phyloP scores from a whole-genome alignment of 2,888 invertebrate species.

The Oscheius sp. region DNA sequence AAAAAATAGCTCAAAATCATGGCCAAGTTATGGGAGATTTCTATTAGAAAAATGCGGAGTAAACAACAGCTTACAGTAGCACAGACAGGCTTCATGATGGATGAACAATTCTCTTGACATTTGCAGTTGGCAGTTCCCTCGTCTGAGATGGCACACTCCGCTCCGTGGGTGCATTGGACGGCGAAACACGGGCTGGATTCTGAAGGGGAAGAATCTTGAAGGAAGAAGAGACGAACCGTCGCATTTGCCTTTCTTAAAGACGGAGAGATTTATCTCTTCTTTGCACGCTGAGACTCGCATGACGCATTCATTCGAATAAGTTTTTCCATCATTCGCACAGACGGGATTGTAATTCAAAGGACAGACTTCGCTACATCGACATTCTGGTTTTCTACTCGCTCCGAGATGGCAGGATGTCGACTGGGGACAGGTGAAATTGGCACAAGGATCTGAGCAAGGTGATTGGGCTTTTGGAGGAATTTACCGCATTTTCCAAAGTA shows the following conservation, averaged over 20 bases:
- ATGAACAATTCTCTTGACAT: slow-evolving; percentile 51
- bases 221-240: too few species aligned
- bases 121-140: slow-evolving; percentile 44
- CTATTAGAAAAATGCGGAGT: background rate
- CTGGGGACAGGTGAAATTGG: slow-evolving; percentile 80
- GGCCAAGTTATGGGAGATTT: too few species aligned
- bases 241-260: slow-evolving; percentile 84
- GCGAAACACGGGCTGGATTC: slow-evolving; percentile 66
- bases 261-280: slow-evolving; percentile 78
- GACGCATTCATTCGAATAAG: slow-evolving; percentile 81
- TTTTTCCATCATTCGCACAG: slow-evolving; percentile 75
- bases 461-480: background rate
- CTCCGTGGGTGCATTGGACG: slow-evolving; percentile 81
- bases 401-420: slow-evolving; percentile 85
- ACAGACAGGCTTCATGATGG: slow-evolving; percentile 59
- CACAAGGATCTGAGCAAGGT: slow-evolving; percentile 84
- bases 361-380: slow-evolving; percentile 82
- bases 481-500: slow-evolving; percentile 74
- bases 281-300: slow-evolving; percentile 82
- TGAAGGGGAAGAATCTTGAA: too few species aligned
- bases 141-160: slow-evolving; percentile 77
- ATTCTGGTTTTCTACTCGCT: slow-evolving; percentile 83
- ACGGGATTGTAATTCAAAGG: slow-evolving; percentile 81
- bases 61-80: slow-evolving; percentile 38
- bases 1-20: too few species aligned